Evolutionary conservation across 2,113 vertebrate species (phyloP).

Genomic region (Oxygymnocypris stewartii): DNA sequence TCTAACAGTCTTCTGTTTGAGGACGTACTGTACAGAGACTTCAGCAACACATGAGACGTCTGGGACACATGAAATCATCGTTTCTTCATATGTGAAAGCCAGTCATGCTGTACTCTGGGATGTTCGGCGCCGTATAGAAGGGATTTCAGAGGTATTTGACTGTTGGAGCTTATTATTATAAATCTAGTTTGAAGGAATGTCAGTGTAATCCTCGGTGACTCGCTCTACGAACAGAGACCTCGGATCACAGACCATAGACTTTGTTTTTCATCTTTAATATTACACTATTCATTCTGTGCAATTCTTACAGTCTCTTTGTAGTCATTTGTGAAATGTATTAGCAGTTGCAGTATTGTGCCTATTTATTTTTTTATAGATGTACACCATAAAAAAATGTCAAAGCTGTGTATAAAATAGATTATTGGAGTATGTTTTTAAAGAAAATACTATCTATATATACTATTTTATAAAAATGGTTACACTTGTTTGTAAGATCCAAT

Average conservation of each 20-base stretch:
- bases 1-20: slow-evolving; percentile 4
- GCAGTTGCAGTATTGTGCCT: too few species aligned
- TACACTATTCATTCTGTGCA: too few species aligned
- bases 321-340: too few species aligned
- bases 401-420: neutral
- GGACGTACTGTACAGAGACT: neutral
- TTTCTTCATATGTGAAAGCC: neutral
- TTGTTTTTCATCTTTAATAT: too few species aligned
- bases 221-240: slow-evolving; percentile 1
- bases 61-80: neutral
- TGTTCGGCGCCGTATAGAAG: neutral
- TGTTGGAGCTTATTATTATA: slow-evolving; percentile 51
- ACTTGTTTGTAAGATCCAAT: too few species aligned
- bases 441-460: neutral
- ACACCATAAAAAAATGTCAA: too few species aligned
- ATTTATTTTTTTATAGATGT: too few species aligned
- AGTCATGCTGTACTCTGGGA: neutral
- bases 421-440: neutral
- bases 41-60: neutral
- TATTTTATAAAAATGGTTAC: too few species aligned
- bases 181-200: slow-evolving; percentile 60
- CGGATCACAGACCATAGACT: neutral
- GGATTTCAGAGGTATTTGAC: slow-evolving; percentile 14
- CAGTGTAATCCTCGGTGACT: slow-evolving; percentile 54
- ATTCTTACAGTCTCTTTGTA: too few species aligned